Conservation (phyloP, 2,113 vertebrate genomes). For the Siniperca knerii region DNA sequence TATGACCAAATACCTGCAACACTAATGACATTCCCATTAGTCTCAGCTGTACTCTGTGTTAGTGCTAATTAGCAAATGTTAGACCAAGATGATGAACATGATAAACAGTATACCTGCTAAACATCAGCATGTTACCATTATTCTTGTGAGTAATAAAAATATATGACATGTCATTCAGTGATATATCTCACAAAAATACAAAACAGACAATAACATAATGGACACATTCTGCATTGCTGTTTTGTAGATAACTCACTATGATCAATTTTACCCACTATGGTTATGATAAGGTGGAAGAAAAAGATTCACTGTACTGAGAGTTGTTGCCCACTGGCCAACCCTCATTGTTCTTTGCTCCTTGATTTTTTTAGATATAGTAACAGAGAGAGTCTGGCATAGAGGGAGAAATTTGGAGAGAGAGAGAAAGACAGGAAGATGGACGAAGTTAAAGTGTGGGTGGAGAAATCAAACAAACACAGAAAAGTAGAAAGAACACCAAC, state of each 20-base stretch:
- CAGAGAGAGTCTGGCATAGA: neutral
- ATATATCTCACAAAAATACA: neutral
- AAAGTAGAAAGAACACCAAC: constrained; percentile 17
- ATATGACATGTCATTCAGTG: too few relatives aligned
- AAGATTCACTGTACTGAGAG: neutral
- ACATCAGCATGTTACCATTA: neutral
- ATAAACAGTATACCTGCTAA: too few relatives aligned
- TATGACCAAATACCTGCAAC: too few relatives aligned
- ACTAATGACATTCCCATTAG: too few relatives aligned
- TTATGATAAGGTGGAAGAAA: neutral
- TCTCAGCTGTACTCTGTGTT: too few relatives aligned
- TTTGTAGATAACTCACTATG: neutral
- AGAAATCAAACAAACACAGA: neutral
- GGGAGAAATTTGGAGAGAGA: neutral
- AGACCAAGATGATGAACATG: too few relatives aligned
- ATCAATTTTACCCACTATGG: constrained; percentile 3
- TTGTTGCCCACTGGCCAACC: constrained; percentile 4
- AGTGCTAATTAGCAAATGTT: too few relatives aligned
- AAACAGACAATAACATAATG: neutral
- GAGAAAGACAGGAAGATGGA: constrained; percentile 6
- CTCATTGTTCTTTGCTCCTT: neutral
- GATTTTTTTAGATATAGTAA: neutral
- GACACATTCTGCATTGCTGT: too few relatives aligned
- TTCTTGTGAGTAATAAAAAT: too few relatives aligned
- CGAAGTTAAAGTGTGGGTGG: neutral